Evolutionary conservation across 1,140 invertebrate species (phyloP), one percentile per base, ranked within the genome.

Genomic region (Drepana arcuata): DNA sequence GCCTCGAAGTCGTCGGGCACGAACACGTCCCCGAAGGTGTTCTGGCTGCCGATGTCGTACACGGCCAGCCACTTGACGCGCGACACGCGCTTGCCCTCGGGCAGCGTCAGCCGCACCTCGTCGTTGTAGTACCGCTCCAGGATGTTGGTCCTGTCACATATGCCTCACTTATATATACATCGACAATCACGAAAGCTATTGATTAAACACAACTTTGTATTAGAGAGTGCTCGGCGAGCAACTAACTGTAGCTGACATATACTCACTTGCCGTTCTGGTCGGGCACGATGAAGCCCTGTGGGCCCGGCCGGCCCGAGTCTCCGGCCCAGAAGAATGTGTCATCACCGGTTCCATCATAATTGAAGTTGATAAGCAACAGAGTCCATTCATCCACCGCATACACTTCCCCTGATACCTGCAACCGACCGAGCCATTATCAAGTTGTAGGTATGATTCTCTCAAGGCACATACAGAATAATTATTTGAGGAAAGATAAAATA

Each of bases 251-350:
- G n/a, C n/a, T n/a, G n/a, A n/a, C n/a, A n/a, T n/a, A 16, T 21
- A 69, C 90, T 86, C 56, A 93, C 94, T 91, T 93, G 64, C 93
- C 93, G 82, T 90, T 88, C 71, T 96, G 92, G 60, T 96, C 92
- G 3, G 94, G 92, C 2, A 97, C 91, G 40, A 97, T 95, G 60
- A 96, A 96, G 2, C 95, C 95, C 64, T 95, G 91, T 0, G 93
- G 93, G 2, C 94, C 94, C 0, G 95, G 94, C 14, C 93, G 75
- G 56, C 93, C 93, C 0, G 92, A 88, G n/a, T 92, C 88, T 18
- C 95, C 95, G 2, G 93, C 92, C 94, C 94, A 96, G 69, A 97
- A 97, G 73, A 95, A 97, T 2, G 94, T 93, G 65, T 96, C 95
- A 14, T 90, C 90, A 5, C 94, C 95, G 33, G 94, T 93, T 11